phyloP scores from a whole-genome alignment of 2,797 vertebrate genomes.

The Melanotaenia nigrans region DNA sequence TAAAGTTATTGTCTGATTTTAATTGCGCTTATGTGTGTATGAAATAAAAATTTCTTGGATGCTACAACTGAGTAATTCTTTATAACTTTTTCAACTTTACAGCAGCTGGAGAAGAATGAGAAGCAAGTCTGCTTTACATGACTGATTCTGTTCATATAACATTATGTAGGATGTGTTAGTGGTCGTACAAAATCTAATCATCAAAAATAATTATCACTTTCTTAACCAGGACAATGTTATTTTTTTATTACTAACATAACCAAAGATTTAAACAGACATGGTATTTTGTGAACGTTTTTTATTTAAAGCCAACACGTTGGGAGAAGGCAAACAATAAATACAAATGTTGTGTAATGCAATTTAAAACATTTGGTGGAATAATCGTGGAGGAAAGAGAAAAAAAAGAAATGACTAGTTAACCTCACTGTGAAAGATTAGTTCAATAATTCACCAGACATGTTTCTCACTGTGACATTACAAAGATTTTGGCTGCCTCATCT shows the following conservation, averaged over 20 bases:
- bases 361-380: background rate
- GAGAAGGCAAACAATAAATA: background rate
- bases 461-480: background rate
- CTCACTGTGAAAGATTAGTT: background rate
- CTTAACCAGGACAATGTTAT: background rate
- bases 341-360: background rate
- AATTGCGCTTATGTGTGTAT: background rate
- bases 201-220: background rate
- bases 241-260: background rate
- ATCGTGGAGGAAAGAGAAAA: background rate
- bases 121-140: background rate
- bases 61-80: background rate
- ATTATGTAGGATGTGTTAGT: background rate
- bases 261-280: background rate
- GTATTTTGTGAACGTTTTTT: background rate
- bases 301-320: background rate
- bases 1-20: conserved; percentile 1
- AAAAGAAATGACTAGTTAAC: background rate
- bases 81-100: background rate
- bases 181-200: background rate
- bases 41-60: background rate
- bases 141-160: background rate
- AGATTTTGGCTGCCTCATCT: background rate
- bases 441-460: background rate
- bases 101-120: background rate